These are phyloP conservation scores for Solenodon paradoxus DNA, from an alignment of 2,113 vertebrate genomes.

Conservation along the genomic window DNA sequence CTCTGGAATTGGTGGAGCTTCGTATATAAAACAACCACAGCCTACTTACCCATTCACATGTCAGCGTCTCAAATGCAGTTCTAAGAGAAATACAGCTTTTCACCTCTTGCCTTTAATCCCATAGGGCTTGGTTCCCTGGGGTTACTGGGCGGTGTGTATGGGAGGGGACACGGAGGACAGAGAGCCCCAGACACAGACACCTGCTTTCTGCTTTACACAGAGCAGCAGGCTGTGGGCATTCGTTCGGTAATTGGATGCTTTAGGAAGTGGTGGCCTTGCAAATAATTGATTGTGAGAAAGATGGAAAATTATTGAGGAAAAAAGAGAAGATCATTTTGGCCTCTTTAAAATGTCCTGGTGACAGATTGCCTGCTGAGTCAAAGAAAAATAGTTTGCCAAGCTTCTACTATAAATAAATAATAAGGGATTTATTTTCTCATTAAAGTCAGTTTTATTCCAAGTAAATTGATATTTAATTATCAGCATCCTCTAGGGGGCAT, in stretches of 20 bases:
- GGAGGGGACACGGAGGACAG: not conserved
- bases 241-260: not conserved
- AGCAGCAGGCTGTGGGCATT: not conserved
- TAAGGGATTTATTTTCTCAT: slow-evolving; percentile 56
- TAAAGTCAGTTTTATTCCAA: slow-evolving; percentile 59
- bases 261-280: not conserved
- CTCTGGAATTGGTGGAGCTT: not conserved
- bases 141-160: not conserved
- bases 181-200: too few relatives aligned
- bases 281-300: not conserved
- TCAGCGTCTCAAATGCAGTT: not conserved
- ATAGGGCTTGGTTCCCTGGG: not conserved
- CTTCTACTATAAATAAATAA: slow-evolving; percentile 57
- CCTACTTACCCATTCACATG: not conserved
- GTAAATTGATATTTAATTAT: slow-evolving; percentile 60
- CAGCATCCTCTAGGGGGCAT: slow-evolving; percentile 34
- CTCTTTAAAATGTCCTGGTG: slow-evolving; percentile 8
- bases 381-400: slow-evolving; percentile 58
- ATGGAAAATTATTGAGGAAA: not conserved
- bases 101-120: not conserved
- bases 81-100: not conserved
- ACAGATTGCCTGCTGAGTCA: slow-evolving; percentile 10
- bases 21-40: not conserved
- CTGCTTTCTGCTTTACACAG: not conserved
- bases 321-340: not conserved